phyloP scores from a whole-genome alignment of 2,113 vertebrate genomes.

The Leiothrix lutea region DNA sequence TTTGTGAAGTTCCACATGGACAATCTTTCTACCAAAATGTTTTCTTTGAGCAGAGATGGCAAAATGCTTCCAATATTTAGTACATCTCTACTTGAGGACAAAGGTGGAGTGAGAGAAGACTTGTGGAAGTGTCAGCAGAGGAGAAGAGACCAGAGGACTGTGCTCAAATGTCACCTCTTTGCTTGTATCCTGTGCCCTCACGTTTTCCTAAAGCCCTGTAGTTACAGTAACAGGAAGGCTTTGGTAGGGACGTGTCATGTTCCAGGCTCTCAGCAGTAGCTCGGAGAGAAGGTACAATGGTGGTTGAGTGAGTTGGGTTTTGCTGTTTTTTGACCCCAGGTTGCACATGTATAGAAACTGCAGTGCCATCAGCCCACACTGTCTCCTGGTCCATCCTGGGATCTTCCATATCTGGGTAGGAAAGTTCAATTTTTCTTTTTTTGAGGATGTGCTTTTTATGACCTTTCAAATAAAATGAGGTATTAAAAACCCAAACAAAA shows the following conservation, averaged over 20 bases:
- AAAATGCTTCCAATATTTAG: not conserved
- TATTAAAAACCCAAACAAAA: not conserved
- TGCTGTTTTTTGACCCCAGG: not conserved
- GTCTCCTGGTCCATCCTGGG: not conserved
- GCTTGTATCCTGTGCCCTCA: not conserved
- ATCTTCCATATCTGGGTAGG: not conserved
- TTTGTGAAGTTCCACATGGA: not conserved
- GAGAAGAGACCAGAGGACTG: not conserved
- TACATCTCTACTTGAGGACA: not conserved
- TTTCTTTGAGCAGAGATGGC: not conserved
- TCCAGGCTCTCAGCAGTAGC: not conserved
- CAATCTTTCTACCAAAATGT: not conserved
- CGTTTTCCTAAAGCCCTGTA: fast-evolving
- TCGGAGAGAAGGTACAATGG: fast-evolving
- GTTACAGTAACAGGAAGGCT: not conserved
- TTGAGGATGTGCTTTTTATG: not conserved
- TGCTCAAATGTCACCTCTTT: not conserved
- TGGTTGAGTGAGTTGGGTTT: not conserved
- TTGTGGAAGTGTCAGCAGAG: not conserved
- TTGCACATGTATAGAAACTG: not conserved
- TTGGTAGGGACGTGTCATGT: not conserved
- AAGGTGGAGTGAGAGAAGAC: not conserved
- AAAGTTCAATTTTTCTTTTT: not conserved
- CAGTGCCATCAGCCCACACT: fast-evolving
- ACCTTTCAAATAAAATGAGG: not conserved